These are phyloP conservation scores for Gadus macrocephalus DNA, from an alignment of 2,113 vertebrate species.

Conservation along the genomic window DNA sequence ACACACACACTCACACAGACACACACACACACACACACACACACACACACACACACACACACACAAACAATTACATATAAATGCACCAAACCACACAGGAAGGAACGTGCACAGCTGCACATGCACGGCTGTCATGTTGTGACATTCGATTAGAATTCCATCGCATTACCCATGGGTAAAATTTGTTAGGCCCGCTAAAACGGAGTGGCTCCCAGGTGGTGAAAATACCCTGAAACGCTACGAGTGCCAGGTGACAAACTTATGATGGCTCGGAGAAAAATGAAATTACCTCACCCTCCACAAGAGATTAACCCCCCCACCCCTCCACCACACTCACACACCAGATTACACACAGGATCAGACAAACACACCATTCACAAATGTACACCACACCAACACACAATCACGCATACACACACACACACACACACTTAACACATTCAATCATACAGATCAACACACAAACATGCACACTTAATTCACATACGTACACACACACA, in stretches of 20 bases:
- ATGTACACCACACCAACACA: too few relatives aligned
- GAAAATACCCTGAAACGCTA: slow-evolving; percentile 38
- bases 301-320: slow-evolving; percentile 39
- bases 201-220: slow-evolving; percentile 44
- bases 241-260: slow-evolving; percentile 66
- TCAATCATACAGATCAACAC: too few relatives aligned
- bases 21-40: too few relatives aligned
- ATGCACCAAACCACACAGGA: too few relatives aligned
- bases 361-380: slow-evolving; percentile 5
- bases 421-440: too few relatives aligned
- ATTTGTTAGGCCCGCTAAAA: slow-evolving; percentile 38
- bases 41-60: too few relatives aligned
- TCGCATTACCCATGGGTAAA: slow-evolving; percentile 26
- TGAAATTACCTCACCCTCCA: slow-evolving; percentile 55
- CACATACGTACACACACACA: too few relatives aligned
- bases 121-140: slow-evolving; percentile 19
- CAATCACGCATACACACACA: too few relatives aligned
- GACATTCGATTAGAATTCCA: slow-evolving; percentile 30
- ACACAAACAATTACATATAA: too few relatives aligned
- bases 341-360: too few relatives aligned
- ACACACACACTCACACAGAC: too few relatives aligned
- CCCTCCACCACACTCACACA: slow-evolving; percentile 9
- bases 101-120: not conserved
- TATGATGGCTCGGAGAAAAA: slow-evolving; percentile 55
- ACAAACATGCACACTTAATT: too few relatives aligned